A percentile compares a stretch with the other conserved stretches of the same genome.
phyloP scores from a whole-genome alignment of 2,888 invertebrate species.

The Heteromurus nitidus region DNA sequence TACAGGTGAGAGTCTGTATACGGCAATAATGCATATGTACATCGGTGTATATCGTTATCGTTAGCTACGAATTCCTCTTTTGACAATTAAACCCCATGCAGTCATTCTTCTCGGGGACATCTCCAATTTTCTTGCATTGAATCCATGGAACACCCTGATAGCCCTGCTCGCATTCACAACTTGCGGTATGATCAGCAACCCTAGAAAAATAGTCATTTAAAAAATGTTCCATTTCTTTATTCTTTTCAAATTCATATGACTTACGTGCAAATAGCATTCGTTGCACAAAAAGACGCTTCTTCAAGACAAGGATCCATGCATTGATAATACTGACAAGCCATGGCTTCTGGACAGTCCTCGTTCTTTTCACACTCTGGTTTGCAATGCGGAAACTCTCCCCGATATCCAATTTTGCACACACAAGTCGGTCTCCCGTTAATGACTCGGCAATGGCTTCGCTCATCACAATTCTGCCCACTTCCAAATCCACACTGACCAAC shows the following conservation, averaged over 20 bases:
- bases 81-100: conserved; percentile 60
- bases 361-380: conserved; percentile 58
- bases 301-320: conserved; percentile 63
- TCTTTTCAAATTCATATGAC: background rate
- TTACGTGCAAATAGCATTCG: conserved; percentile 58
- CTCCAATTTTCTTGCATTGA: conserved; percentile 41
- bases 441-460: conserved; percentile 54
- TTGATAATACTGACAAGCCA: conserved; percentile 57
- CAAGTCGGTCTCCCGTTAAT: conserved; percentile 50
- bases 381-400: conserved; percentile 60
- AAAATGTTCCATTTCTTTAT: background rate
- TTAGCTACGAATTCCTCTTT: conserved; percentile 10
- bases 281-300: conserved; percentile 43
- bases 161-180: conserved; percentile 49
- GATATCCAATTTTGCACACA: conserved; percentile 52
- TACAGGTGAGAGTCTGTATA: no score
- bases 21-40: no score
- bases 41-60: background rate
- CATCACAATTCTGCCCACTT: conserved; percentile 52
- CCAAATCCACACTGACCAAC: conserved; percentile 52
- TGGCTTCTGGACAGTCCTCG: conserved; percentile 48
- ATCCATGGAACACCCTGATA: conserved; percentile 57
- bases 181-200: conserved; percentile 45
- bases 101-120: background rate
- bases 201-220: conserved; percentile 18